These are phyloP conservation scores for Scolopax bukidnonensis DNA, from an alignment of 2,797 vertebrate genomes.

Conservation along the genomic window DNA sequence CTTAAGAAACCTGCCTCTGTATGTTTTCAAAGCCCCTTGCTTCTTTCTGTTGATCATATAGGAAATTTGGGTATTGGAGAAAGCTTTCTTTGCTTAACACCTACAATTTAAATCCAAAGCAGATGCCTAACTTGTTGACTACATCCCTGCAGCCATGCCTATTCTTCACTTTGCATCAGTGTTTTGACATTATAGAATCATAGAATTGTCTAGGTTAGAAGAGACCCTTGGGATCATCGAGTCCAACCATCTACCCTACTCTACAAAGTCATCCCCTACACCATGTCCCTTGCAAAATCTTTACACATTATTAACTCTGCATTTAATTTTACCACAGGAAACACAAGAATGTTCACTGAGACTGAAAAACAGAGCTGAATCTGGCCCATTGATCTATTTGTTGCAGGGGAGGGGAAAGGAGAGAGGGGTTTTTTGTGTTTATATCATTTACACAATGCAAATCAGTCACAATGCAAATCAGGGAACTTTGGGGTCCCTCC, in stretches of 20 bases:
- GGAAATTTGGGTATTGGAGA: not conserved
- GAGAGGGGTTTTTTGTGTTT: not conserved
- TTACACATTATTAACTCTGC: not conserved
- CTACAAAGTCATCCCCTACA: too few species aligned
- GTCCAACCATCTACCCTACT: too few species aligned
- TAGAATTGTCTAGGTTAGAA: too few species aligned
- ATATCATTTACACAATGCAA: not conserved
- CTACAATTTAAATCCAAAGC: not conserved
- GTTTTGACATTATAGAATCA: not conserved
- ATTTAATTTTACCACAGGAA: not conserved
- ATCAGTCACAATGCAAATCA: not conserved
- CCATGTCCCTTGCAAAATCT: not conserved
- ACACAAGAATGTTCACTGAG: not conserved
- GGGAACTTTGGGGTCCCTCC: not conserved
- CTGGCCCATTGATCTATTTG: not conserved
- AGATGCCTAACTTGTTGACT: not conserved
- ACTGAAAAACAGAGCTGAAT: not conserved
- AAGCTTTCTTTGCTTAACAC: not conserved
- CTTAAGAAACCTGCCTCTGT: not conserved
- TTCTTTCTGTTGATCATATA: not conserved
- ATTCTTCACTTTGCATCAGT: not conserved
- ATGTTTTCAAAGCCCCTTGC: not conserved
- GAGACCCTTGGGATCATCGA: too few species aligned
- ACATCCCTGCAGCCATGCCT: not conserved
- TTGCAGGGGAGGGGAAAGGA: not conserved